Evolutionary conservation across 2,888 invertebrate genomes (phyloP), one percentile per base, ranked within the genome.

Genomic region (Nomada ferruginata): DNA sequence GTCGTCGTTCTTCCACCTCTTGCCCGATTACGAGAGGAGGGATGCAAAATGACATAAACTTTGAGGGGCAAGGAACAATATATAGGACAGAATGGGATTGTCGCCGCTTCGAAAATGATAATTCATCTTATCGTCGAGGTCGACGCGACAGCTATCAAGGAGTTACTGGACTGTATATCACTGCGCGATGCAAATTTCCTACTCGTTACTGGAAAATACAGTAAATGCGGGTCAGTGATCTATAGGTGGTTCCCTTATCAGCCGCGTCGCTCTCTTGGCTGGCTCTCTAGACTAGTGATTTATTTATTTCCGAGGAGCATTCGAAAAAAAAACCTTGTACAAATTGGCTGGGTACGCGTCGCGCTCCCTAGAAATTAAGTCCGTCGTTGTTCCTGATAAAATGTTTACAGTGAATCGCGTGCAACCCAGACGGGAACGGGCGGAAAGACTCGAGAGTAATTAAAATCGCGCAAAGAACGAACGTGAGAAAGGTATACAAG

Each of bases 111-210:
- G 85, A 84, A 78, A 78, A 70, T 73, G 76, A 78, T 78, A 81
- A 77, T 77, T 76, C 63, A 53, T 52, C 18, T 20, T 57, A 42
- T 47, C 64, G 64, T 50, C n/a, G 23, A 42, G 20, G 36, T 36
- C 23, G 47, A 11, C 57, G 63, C 63, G 23, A 20, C 20, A 55
- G n/a, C 59, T 18, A 20, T 29, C 60, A 52, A 13, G 36, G 78
- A 63, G 50, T 74, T 50, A 60, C 29, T 4, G 18, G 77, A 80
- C 83, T 83, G 77, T 77, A 82, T 76, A 84, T 83, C 86, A 80
- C 74, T 75, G 78, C 29, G 36, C 75, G 83, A 85, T 87, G 85
- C 86, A 76, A 87, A 85, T 83, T 83, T 87, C 83, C 82, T 82
- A 85, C 74, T 85, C 83, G 87, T 86, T 87, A 79, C 78, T 60